Conservation (phyloP, 2,888 invertebrate genomes). For the Ichneumoninae sp. region DNA sequence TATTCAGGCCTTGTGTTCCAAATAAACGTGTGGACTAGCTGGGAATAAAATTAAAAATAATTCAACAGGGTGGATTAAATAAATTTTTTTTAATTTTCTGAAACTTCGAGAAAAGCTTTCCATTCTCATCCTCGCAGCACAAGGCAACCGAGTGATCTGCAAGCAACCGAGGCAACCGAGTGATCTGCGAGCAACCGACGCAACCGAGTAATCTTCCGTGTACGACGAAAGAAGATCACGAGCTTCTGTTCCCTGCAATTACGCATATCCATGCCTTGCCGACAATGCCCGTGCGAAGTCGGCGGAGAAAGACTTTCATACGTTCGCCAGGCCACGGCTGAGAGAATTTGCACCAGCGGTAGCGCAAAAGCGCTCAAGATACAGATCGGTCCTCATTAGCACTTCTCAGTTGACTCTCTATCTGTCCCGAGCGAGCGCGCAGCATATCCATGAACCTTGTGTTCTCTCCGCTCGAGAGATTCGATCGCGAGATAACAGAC, state of each 20-base stretch:
- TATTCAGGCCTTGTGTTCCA: conserved; percentile 31
- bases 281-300: conserved; percentile 33
- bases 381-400: conserved; percentile 68
- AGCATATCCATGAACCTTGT: conserved; percentile 34
- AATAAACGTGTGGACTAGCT: no score
- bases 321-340: conserved; percentile 2
- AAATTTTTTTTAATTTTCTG: no score
- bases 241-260: conserved; percentile 31
- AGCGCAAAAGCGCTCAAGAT: conserved; percentile 52
- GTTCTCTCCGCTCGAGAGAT: conserved; percentile 40
- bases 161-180: background rate
- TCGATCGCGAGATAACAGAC: conserved; percentile 55
- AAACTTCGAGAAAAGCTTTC: conserved; percentile 15
- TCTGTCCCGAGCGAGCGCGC: conserved; percentile 15
- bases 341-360: conserved; percentile 5
- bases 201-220: background rate
- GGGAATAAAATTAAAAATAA: no score
- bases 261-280: conserved; percentile 9
- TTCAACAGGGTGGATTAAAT: no score
- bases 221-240: conserved; percentile 44
- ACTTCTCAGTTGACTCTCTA: conserved; percentile 42
- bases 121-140: background rate
- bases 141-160: background rate
- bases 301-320: conserved; percentile 65
- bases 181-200: background rate